Conservation (phyloP, 2,797 vertebrate genomes). For the Enteromius anoplus region DNA sequence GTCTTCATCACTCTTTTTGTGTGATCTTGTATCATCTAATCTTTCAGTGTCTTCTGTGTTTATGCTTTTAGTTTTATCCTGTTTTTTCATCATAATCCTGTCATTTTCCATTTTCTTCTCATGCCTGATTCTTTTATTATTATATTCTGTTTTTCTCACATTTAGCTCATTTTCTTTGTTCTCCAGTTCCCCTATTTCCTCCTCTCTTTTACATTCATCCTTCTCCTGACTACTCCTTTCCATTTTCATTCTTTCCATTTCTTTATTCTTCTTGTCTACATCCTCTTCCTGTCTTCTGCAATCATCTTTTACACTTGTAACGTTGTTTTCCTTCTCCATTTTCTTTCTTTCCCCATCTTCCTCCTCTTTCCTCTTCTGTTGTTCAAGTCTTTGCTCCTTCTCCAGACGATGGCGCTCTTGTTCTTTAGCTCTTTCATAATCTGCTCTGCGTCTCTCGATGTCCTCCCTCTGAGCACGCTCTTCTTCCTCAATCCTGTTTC, state of each 20-base stretch:
- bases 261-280: constrained; percentile 2
- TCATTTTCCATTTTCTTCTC: background rate
- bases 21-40: constrained; percentile 7
- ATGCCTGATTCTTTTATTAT: background rate
- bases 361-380: constrained; percentile 33
- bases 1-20: background rate
- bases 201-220: constrained; percentile 26
- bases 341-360: constrained; percentile 20
- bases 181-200: constrained; percentile 15
- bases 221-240: constrained; percentile 4
- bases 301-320: constrained; percentile 6
- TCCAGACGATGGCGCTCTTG: constrained; percentile 62
- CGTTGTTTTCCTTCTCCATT: constrained; percentile 14
- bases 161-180: background rate
- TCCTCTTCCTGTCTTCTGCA: constrained; percentile 16
- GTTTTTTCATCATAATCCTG: constrained; percentile 1
- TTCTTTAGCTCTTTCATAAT: constrained; percentile 63
- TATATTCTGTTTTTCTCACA: constrained; percentile 5
- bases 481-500: constrained; percentile 15
- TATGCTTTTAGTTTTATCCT: constrained; percentile 23
- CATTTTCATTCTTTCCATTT: background rate
- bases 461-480: constrained; percentile 32
- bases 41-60: background rate
- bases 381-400: constrained; percentile 24
- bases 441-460: constrained; percentile 36